Evolutionary conservation across 2,888 invertebrate species (phyloP).

Genomic region (Antitype chi): DNA sequence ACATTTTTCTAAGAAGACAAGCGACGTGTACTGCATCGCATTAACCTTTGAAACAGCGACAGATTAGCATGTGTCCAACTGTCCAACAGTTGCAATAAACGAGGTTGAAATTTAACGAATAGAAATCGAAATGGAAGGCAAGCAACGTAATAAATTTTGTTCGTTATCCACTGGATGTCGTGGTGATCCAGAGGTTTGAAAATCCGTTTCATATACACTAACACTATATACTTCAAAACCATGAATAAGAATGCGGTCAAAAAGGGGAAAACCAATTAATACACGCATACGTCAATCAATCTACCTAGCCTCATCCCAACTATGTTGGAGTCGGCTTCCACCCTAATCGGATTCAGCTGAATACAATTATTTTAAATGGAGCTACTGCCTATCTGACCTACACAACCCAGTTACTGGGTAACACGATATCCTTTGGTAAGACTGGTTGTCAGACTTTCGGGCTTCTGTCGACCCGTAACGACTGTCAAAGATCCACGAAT

Average conservation of each 20-base stretch:
- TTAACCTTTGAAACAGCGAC: slow-evolving; percentile 56
- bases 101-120: slow-evolving; percentile 52
- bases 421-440: too few species aligned
- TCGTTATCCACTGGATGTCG: slow-evolving; percentile 55
- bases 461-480: too few species aligned
- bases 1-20: slow-evolving; percentile 61
- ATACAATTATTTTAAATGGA: too few species aligned
- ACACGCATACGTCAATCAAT: background rate
- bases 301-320: too few species aligned
- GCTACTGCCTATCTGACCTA: too few species aligned
- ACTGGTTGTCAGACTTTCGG: too few species aligned
- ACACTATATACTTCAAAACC: background rate
- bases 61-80: slow-evolving; percentile 58
- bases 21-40: slow-evolving; percentile 51
- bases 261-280: slow-evolving; percentile 10
- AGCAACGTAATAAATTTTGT: slow-evolving; percentile 49
- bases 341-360: too few species aligned
- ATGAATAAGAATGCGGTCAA: slow-evolving; percentile 15
- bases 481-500: too few species aligned
- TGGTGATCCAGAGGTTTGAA: slow-evolving; percentile 46
- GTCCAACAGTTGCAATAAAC: slow-evolving; percentile 34
- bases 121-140: slow-evolving; percentile 36
- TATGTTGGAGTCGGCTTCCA: too few species aligned
- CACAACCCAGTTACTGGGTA: too few species aligned
- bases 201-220: slow-evolving; percentile 17